phyloP scores from a whole-genome alignment of 2,888 invertebrate species.

The Carterocephalus palaemon region DNA sequence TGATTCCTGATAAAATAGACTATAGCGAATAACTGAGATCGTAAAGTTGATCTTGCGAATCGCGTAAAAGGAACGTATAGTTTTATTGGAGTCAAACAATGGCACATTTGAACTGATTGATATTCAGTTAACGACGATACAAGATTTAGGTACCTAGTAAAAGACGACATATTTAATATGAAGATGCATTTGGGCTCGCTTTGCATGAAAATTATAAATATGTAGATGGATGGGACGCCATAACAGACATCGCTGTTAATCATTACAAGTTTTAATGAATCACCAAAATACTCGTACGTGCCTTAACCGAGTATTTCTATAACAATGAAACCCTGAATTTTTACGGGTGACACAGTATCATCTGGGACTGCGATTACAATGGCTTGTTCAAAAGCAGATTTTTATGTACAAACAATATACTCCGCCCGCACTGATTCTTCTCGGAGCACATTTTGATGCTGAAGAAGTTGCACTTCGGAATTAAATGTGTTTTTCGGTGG shows the following conservation, averaged over 20 bases:
- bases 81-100: conserved; percentile 18
- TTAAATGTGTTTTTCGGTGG: conserved; percentile 11
- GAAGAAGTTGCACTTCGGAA: conserved; percentile 11
- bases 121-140: conserved; percentile 16
- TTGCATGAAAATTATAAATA: no score
- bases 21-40: conserved; percentile 34
- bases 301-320: conserved; percentile 30
- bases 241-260: no score
- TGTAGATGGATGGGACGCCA: no score
- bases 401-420: conserved; percentile 14
- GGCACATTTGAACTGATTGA: conserved; percentile 17
- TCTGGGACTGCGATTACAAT: conserved; percentile 12
- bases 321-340: conserved; percentile 30
- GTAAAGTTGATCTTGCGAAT: conserved; percentile 24
- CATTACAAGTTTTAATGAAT: conserved; percentile 26
- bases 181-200: conserved; percentile 1
- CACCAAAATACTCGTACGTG: conserved; percentile 26
- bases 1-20: conserved; percentile 32
- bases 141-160: no score
- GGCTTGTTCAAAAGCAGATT: conserved; percentile 4
- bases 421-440: neutral
- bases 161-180: conserved; percentile 11
- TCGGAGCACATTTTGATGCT: conserved; percentile 4
- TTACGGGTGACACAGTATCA: conserved; percentile 10
- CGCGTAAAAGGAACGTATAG: conserved; percentile 22